phyloP scores from a whole-genome alignment of 2,113 vertebrate species.

The Eulemur rufifrons region DNA sequence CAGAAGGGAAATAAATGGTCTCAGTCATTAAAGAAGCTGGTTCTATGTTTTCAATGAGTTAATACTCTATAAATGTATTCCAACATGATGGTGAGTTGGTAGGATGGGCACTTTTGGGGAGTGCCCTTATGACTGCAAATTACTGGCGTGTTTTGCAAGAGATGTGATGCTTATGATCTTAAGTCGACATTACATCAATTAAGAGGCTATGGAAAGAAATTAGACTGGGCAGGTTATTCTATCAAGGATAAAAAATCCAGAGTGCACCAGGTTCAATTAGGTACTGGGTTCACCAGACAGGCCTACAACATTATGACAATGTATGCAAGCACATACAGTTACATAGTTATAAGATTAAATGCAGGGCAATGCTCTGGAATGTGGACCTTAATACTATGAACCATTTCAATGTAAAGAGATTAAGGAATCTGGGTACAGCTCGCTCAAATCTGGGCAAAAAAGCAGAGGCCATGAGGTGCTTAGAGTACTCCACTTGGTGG shows the following conservation, averaged over 20 bases:
- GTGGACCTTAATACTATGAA: neutral
- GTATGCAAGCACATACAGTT: neutral
- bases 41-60: neutral
- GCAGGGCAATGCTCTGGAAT: neutral
- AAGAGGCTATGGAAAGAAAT: neutral
- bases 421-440: neutral
- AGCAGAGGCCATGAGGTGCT: neutral
- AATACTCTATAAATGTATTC: neutral
- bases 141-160: neutral
- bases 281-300: neutral
- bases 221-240: neutral
- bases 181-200: neutral
- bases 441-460: neutral
- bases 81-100: neutral
- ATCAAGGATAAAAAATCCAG: neutral
- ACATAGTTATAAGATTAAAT: neutral
- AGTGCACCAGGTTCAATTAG: neutral
- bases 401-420: neutral
- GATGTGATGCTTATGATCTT: neutral
- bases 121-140: neutral
- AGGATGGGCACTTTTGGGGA: neutral
- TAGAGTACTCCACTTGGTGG: neutral
- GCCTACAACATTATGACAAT: neutral
- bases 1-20: neutral
- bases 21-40: neutral